These are phyloP conservation scores for Rhopalosiphum maidis DNA, from an alignment of 1,140 invertebrate genomes.

Conservation along the genomic window DNA sequence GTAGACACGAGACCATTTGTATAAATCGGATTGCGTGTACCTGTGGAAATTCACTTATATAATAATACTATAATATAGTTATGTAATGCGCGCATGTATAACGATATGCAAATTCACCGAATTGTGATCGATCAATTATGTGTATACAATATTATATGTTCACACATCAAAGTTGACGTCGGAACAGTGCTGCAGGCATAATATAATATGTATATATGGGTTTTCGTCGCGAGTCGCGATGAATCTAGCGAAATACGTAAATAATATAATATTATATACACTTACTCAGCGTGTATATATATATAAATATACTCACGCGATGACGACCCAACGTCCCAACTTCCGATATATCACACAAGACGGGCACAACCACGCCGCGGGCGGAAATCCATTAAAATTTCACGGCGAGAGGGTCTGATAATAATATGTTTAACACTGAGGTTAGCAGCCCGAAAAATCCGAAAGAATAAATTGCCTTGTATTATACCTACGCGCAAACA, in stretches of 20 bases:
- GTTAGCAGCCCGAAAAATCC: background rate
- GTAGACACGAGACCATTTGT: conserved; percentile 7
- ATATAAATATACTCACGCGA: background rate
- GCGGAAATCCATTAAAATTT: conserved; percentile 16
- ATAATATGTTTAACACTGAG: conserved; percentile 15
- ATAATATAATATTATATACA: background rate
- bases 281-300: background rate
- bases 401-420: background rate
- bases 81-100: background rate
- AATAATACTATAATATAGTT: background rate
- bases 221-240: background rate
- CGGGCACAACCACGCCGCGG: background rate
- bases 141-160: background rate
- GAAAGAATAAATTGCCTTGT: conserved; percentile 3
- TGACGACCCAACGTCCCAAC: background rate
- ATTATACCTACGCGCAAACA: background rate
- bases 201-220: background rate
- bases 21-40: background rate
- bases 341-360: background rate
- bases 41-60: background rate
- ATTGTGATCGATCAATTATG: background rate
- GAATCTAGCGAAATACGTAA: background rate
- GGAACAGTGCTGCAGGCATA: background rate
- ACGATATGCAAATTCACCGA: background rate
- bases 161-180: background rate